Percentiles rank a stretch among this genome's conserved stretches.
These are phyloP conservation scores for Nomada lathburiana DNA, from an alignment of 2,888 invertebrate species.

Conservation along the genomic window DNA sequence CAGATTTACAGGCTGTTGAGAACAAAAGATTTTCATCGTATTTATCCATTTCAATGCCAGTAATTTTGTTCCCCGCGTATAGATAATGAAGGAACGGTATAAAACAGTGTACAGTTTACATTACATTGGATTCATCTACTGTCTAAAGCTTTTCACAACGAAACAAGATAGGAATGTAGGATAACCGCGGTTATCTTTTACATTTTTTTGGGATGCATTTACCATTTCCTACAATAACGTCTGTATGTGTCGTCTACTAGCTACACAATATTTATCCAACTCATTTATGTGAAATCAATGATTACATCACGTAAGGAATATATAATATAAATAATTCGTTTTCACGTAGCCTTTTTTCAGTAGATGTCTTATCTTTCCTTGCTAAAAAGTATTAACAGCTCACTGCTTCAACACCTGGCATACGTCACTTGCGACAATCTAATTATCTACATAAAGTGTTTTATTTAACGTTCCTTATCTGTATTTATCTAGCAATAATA, in stretches of 20 bases:
- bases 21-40: neutral
- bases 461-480: neutral
- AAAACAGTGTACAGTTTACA: neutral
- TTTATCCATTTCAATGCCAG: neutral
- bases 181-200: no score
- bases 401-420: neutral
- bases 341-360: neutral
- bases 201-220: no score
- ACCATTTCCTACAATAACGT: no score
- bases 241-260: no score
- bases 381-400: slow-evolving; percentile 1
- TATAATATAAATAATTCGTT: no score
- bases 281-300: no score
- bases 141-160: no score
- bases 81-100: neutral
- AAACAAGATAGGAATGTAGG: no score
- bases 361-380: neutral
- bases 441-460: neutral
- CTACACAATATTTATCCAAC: no score
- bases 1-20: neutral
- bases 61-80: neutral
- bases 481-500: neutral
- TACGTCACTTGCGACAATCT: neutral
- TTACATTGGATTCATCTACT: neutral
- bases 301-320: no score